These are phyloP conservation scores for Ellobium chinense DNA, from an alignment of 2,888 invertebrate genomes.

Conservation along the genomic window DNA sequence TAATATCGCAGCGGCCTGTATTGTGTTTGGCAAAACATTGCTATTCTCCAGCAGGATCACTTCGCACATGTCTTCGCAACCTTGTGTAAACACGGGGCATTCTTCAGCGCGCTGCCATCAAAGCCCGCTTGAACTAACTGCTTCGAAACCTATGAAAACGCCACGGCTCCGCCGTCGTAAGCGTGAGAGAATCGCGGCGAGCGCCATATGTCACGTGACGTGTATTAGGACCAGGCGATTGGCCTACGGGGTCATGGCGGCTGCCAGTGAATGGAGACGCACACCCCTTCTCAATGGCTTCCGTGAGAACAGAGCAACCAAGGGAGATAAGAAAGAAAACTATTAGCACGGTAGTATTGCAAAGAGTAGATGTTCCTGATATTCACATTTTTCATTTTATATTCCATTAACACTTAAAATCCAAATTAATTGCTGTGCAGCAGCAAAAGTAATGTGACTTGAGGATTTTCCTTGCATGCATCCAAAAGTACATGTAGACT, in stretches of 20 bases:
- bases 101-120: constrained; percentile 1
- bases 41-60: background rate
- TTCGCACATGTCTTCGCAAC: background rate
- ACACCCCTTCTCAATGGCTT: background rate
- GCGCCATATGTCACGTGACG: constrained; percentile 17
- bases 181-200: constrained; percentile 4
- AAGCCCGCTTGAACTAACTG: constrained; percentile 4
- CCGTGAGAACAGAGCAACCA: background rate
- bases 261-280: background rate
- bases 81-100: background rate
- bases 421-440: too few species aligned
- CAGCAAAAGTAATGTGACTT: too few species aligned
- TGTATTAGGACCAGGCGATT: background rate
- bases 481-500: too few species aligned
- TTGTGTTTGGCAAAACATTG: background rate
- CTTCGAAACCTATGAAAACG: constrained; percentile 13
- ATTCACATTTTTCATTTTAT: too few species aligned
- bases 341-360: too few species aligned
- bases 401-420: too few species aligned
- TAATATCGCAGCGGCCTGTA: background rate
- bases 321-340: background rate
- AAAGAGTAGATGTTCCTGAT: too few species aligned
- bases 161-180: background rate
- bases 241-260: background rate
- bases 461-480: too few species aligned